Evolutionary conservation across 2,888 invertebrate species (phyloP).

Genomic region (Eudasyphora cyanicolor): DNA sequence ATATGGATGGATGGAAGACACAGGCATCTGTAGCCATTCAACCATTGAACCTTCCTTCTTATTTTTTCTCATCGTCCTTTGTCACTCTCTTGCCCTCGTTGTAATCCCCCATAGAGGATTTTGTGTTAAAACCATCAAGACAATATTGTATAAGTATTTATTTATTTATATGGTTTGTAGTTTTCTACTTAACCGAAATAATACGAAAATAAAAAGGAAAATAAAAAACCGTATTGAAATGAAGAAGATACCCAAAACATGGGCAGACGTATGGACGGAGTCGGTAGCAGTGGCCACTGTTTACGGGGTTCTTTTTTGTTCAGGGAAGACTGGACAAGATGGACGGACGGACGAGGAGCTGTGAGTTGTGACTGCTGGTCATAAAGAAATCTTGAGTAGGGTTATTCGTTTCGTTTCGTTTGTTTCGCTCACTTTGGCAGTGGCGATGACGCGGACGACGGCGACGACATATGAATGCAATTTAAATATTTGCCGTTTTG

Average conservation of each 20-base stretch:
- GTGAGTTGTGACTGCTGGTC: background rate
- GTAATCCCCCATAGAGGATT: slow-evolving; percentile 56
- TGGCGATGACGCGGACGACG: background rate
- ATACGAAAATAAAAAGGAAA: background rate
- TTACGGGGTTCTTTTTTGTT: background rate
- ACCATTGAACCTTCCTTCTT: background rate
- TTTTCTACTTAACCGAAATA: slow-evolving; percentile 25
- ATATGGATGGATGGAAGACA: slow-evolving; percentile 5
- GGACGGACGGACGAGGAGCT: background rate
- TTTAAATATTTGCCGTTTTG: slow-evolving; percentile 61
- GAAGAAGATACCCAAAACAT: slow-evolving; percentile 58
- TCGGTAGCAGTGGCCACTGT: background rate
- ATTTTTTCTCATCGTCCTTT: background rate
- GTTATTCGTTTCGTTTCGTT: background rate
- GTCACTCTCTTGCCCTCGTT: background rate
- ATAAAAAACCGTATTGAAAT: slow-evolving; percentile 49
- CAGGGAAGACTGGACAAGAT: background rate
- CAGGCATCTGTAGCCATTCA: background rate
- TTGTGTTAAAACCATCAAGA: slow-evolving; percentile 50
- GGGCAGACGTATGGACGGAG: slow-evolving; percentile 2
- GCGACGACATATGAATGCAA: slow-evolving; percentile 60
- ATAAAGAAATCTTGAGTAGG: background rate
- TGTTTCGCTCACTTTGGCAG: slow-evolving; percentile 14
- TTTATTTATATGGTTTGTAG: slow-evolving; percentile 12
- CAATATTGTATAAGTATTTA: slow-evolving; percentile 48